Evolutionary conservation across 2,888 invertebrate genomes (phyloP), one percentile per base, ranked within the genome.

Genomic region (Eupithecia abbreviata): DNA sequence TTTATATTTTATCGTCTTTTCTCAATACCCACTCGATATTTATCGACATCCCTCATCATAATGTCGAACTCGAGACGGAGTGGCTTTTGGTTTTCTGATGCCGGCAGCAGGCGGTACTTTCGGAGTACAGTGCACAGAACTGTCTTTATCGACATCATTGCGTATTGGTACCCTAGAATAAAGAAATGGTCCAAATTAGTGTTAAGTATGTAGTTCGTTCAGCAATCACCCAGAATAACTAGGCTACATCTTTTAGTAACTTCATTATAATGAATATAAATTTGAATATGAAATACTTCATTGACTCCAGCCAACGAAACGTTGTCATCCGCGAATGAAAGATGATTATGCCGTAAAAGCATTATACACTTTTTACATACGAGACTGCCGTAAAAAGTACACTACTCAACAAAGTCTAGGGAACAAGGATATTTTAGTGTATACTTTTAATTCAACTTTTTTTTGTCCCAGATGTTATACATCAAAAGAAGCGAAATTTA

Each of bases 121-220:
- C 42, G 41, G 13, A 66, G 66, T 42, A 66, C 41, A 15, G 42
- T 66, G 41, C 41, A 66, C 10, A 66, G 66, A 5, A 66, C 66
- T 9, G 66, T 66, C 7, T 66, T 66, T 66, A 66, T 42, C 18
- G 66, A 66, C 66, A 66, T 42, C 66, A 66, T 66, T 42, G 66
- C 66, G 15, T 66, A 66, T 41, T 66, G 41, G 15, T 41, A 42
- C 5, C 66, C 66, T 66, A 42, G 3, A 66, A 62, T 0, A n/a
- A 66, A 15, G 7, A n/a, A 15, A 51, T 51, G 9, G 30, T 30
- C 10, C 4, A 58, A 4, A 58, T 58, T 4, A 18, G 18, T 18
- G 58, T 58, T 18, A n/a, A 10, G 10, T 15, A 15, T 5, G 51
- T 62, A 62, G 10, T 30, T 62, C 3, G 30, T 62, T 62, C 62